Percentiles rank a stretch among this genome's conserved stretches.
Evolutionary conservation across 2,113 vertebrate species (phyloP).

Genomic region (Climacteris rufus): DNA sequence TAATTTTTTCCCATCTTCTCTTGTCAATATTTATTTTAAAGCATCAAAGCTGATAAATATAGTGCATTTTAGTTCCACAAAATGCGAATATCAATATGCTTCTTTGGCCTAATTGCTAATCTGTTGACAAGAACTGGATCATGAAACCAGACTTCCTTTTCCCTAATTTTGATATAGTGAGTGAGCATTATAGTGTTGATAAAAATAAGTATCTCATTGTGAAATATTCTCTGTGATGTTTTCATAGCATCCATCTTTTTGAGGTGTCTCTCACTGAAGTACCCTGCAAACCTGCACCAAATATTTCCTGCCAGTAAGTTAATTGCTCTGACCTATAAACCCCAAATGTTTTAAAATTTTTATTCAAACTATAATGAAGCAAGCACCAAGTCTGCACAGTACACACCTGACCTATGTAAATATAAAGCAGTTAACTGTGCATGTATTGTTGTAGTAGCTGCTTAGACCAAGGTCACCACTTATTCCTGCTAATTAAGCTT

Average conservation of each 20-base stretch:
- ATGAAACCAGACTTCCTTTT: not conserved
- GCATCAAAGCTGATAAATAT: not conserved
- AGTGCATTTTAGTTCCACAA: not conserved
- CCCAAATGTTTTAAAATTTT: not conserved
- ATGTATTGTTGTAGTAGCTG: not conserved
- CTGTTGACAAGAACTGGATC: slow-evolving; percentile 16
- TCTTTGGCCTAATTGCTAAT: slow-evolving; percentile 6
- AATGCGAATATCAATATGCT: not conserved
- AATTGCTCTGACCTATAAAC: not conserved
- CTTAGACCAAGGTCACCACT: not conserved
- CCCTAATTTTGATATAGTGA: not conserved
- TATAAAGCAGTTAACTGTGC: not conserved
- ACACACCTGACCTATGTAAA: not conserved
- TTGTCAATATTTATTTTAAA: slow-evolving; percentile 32
- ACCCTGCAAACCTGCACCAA: not conserved
- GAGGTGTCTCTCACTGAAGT: not conserved
- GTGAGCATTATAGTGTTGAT: not conserved
- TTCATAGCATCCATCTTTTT: not conserved
- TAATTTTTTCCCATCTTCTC: not conserved
- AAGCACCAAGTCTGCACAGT: not conserved
- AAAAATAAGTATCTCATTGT: not conserved
- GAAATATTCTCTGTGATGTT: not conserved
- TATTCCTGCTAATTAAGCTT: not conserved
- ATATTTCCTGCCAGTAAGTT: not conserved
- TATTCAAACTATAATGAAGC: not conserved